Percentiles rank a stretch among this genome's conserved stretches.
These are phyloP conservation scores for Alviniconcha marisindica DNA, from an alignment of 1,140 invertebrate genomes.

Conservation along the genomic window DNA sequence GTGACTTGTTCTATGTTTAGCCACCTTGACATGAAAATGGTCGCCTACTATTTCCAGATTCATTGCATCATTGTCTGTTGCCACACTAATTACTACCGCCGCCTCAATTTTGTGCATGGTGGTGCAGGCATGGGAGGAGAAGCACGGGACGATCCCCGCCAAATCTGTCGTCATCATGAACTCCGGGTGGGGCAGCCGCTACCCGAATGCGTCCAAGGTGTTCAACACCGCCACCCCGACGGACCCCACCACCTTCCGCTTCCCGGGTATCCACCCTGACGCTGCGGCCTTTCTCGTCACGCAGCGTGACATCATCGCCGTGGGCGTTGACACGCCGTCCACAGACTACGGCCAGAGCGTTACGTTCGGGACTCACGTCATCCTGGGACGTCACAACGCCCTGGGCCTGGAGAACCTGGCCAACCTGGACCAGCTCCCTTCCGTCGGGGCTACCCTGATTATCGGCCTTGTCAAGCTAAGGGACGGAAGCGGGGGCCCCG, in stretches of 20 bases:
- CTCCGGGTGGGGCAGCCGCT: constrained; percentile 61
- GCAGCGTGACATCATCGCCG: constrained; percentile 50
- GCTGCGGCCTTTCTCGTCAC: constrained; percentile 57
- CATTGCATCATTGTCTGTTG: neutral
- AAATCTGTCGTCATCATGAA: constrained; percentile 63
- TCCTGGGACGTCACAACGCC: constrained; percentile 50
- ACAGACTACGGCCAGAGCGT: constrained; percentile 60
- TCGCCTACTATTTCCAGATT: neutral
- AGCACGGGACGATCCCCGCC: constrained; percentile 56
- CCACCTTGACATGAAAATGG: too few relatives aligned
- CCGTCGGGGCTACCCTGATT: constrained; percentile 52
- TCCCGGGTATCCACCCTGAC: constrained; percentile 58
- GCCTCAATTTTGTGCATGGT: too few relatives aligned
- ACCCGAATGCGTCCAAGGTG: constrained; percentile 54
- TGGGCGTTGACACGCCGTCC: constrained; percentile 61
- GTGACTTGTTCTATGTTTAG: too few relatives aligned
- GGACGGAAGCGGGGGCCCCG: constrained; percentile 60
- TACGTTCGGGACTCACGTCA: constrained; percentile 56
- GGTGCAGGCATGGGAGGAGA: constrained; percentile 56
- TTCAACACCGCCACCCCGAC: constrained; percentile 46
- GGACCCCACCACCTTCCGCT: constrained; percentile 56
- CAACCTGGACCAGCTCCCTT: constrained; percentile 52
- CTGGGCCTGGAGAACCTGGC: constrained; percentile 57
- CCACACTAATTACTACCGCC: too few relatives aligned
- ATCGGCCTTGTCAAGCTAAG: constrained; percentile 52